A percentile compares a stretch with the other conserved stretches of the same genome.
Conservation (phyloP, 1,140 invertebrate species). For the Contarinia nasturtii region DNA sequence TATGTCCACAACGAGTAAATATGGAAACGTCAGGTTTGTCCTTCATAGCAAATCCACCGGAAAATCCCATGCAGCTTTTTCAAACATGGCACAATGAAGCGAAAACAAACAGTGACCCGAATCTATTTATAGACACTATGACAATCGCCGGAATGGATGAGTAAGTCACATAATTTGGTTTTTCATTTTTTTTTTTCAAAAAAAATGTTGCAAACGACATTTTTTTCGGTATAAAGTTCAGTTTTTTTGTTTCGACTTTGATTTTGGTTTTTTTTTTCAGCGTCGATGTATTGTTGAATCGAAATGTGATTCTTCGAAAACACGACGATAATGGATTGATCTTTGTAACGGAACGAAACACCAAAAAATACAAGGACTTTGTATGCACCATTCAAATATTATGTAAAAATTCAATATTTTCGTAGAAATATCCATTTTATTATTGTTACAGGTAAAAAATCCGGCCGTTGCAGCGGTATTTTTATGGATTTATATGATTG, state of each 20-base stretch:
- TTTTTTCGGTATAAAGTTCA: too few relatives aligned
- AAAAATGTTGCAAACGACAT: too few relatives aligned
- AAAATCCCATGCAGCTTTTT: slow-evolving; percentile 11
- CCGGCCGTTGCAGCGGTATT: slow-evolving; percentile 10
- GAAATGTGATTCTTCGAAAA: slow-evolving; percentile 15
- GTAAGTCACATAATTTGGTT: neutral
- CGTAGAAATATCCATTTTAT: neutral
- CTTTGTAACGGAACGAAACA: slow-evolving; percentile 17
- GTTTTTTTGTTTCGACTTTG: too few relatives aligned
- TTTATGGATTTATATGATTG: slow-evolving; percentile 4
- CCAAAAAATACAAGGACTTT: slow-evolving; percentile 14
- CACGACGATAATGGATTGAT: slow-evolving; percentile 11
- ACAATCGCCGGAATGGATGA: slow-evolving; percentile 16
- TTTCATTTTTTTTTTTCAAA: too few relatives aligned
- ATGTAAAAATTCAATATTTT: neutral
- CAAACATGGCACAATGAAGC: slow-evolving; percentile 6
- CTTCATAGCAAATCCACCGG: slow-evolving; percentile 8
- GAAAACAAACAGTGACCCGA: neutral
- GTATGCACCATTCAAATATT: neutral
- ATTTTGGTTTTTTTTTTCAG: slow-evolving; percentile 1
- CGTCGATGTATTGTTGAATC: slow-evolving; percentile 16
- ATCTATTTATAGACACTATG: slow-evolving; percentile 7
- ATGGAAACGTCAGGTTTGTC: slow-evolving; percentile 7
- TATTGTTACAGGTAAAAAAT: slow-evolving; percentile 6
- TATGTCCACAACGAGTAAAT: neutral